Base-by-base conservation (phyloP, 2,888 invertebrate species). In the Apotomis turbidana region DNA sequence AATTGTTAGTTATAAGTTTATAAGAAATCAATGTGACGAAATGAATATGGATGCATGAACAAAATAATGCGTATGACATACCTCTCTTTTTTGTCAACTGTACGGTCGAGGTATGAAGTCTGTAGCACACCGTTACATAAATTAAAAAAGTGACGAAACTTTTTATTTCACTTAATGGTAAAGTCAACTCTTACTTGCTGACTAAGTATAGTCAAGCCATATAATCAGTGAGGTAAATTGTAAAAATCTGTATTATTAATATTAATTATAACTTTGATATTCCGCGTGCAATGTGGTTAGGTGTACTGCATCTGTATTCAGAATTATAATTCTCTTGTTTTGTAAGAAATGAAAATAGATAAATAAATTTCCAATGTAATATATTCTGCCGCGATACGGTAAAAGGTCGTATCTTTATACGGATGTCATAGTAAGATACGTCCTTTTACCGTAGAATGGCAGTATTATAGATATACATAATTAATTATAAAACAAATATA, bases 191-290 rank as follows among this genome's bases (percentile, higher is more conserved):
- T 41, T 41, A 41, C 5, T 41, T 41, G 5, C 5, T 41, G 6
- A 6, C 5, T 41, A 41, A 41, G 41, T 41, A 41, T 6, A 3
- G 41, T 41, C 41, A 41, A 66, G 55, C 64, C 64, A 66, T 66
- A 55, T 3, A 55, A 27, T 6, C 55, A 55, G 46, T 66, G 55
- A 66, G 44, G 55, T 66, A 55, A 44, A 46, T 46, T 66, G 64
- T 66, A 54, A 54, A 64, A 38, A 63, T 9, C 6, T 49, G 0
- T 49, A 44, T 12, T 49, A 10, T 49, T 9, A 4, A 49, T 49
- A 49, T 49, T 10, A 49, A 49, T 49, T 49, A 10, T 4, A 12
- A 49, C 6, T 9, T 46, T 10, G 9, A 3, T 9, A 49, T 49
- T 49, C 41, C 5, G 41, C 41, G 5, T 41, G 41, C 6, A 41